A percentile compares a stretch with the other conserved stretches of the same genome.
phyloP scores from a whole-genome alignment of 2,113 vertebrate species.

The Macquaria australasica region DNA sequence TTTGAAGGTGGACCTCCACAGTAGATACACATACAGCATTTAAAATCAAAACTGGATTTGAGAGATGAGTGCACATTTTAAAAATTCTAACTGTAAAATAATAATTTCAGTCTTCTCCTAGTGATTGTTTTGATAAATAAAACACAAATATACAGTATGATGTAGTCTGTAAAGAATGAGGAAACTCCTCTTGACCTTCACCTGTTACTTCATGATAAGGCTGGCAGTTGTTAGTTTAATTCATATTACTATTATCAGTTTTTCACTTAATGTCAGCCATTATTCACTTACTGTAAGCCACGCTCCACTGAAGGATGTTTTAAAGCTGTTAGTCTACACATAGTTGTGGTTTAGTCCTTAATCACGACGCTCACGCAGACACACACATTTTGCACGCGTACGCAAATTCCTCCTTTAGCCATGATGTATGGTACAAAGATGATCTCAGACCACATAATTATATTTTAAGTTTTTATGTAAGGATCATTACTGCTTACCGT shows the following conservation, averaged over 20 bases:
- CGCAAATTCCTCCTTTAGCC: conserved; percentile 48
- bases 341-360: conserved; percentile 49
- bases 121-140: neutral
- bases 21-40: neutral
- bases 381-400: conserved; percentile 46
- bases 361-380: neutral
- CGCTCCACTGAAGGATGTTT: conserved; percentile 21
- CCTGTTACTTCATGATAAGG: neutral
- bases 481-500: conserved; percentile 5
- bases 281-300: neutral
- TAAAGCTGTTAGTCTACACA: conserved; percentile 41
- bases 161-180: neutral
- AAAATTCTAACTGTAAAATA: neutral
- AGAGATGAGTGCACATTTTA: neutral
- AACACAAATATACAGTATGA: neutral
- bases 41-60: neutral
- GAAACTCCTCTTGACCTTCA: neutral
- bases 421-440: conserved; percentile 35
- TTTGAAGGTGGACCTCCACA: conserved; percentile 35
- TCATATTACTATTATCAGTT: neutral
- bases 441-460: conserved; percentile 55
- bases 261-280: neutral
- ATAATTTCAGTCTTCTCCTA: neutral
- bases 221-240: neutral
- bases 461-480: neutral